These are phyloP conservation scores for Drosophila rufa DNA, from an alignment of 1,140 invertebrate species.

Conservation along the genomic window DNA sequence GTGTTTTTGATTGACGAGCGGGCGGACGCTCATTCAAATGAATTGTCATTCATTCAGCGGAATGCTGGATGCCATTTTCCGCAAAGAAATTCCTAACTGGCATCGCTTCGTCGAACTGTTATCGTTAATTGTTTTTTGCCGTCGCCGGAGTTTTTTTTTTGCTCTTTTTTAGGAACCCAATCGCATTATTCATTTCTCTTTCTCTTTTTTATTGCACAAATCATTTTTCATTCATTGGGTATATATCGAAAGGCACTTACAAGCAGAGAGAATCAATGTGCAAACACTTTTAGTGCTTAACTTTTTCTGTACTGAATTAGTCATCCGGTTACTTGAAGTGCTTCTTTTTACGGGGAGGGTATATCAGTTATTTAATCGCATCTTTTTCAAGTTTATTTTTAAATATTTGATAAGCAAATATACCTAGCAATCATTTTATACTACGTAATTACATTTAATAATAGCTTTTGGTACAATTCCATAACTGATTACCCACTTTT, in stretches of 20 bases:
- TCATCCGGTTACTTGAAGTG: conserved; percentile 4
- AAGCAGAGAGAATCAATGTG: conserved; percentile 24
- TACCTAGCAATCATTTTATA: neutral
- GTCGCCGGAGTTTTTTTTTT: neutral
- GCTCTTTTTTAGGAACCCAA: conserved; percentile 6
- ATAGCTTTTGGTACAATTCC: conserved; percentile 16
- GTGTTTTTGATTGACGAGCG: conserved; percentile 31
- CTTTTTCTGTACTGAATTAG: conserved; percentile 22
- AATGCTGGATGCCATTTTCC: conserved; percentile 20
- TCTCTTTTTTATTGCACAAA: conserved; percentile 24
- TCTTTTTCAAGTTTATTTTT: neutral
- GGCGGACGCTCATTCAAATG: conserved; percentile 26
- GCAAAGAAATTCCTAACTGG: conserved; percentile 32
- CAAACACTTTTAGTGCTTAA: conserved; percentile 50
- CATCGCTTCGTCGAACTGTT: conserved; percentile 13
- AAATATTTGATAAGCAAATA: neutral
- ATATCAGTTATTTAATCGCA: conserved; percentile 12
- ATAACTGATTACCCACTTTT: neutral
- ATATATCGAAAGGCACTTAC: conserved; percentile 10
- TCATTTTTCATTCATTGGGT: conserved; percentile 40
- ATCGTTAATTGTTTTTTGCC: conserved; percentile 52
- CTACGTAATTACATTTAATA: conserved; percentile 1
- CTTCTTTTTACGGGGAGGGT: neutral
- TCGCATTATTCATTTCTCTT: conserved; percentile 14
- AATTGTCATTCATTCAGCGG: conserved; percentile 36